Percentiles rank a stretch among this genome's conserved stretches.
phyloP scores from a whole-genome alignment of 2,113 vertebrate genomes.

The Corynorhinus townsendii region DNA sequence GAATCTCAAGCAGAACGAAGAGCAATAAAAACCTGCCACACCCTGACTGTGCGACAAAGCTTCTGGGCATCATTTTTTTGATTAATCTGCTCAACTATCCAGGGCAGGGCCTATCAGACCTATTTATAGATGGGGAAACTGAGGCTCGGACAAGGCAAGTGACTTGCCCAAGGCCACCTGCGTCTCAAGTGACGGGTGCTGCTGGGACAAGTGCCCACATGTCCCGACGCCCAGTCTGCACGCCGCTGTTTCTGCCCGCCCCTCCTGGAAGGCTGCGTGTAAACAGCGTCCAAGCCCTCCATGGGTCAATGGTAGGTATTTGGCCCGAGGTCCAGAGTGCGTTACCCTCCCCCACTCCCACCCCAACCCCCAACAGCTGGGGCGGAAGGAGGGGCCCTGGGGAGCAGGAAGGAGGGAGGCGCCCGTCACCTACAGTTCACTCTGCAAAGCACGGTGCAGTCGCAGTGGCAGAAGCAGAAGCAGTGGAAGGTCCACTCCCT shows the following conservation, averaged over 20 bases:
- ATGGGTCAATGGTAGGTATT: rapidly evolving
- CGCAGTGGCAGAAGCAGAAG: slow-evolving; percentile 93
- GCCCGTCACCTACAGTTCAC: slow-evolving; percentile 93
- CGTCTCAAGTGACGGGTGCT: rapidly evolving
- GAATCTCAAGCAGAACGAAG: background rate
- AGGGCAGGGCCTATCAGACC: background rate
- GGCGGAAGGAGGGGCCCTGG: rapidly evolving
- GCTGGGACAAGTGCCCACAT: background rate
- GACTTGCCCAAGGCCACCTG: background rate
- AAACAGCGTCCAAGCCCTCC: background rate
- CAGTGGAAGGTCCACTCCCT: slow-evolving; percentile 95
- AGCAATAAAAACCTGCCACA: background rate
- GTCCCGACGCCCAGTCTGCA: rapidly evolving
- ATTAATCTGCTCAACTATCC: background rate
- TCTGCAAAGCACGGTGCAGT: slow-evolving; percentile 91
- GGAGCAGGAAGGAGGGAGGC: background rate
- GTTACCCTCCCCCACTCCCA: background rate
- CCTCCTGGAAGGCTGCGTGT: background rate
- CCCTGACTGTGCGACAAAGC: background rate
- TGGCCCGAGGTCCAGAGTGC: background rate
- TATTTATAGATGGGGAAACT: background rate
- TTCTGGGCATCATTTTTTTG: background rate
- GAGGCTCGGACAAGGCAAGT: background rate
- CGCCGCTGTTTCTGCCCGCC: background rate
- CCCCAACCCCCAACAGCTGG: background rate